Evolutionary conservation across 2,797 vertebrate species (phyloP).

Genomic region (Mormyrops boulengeri): DNA sequence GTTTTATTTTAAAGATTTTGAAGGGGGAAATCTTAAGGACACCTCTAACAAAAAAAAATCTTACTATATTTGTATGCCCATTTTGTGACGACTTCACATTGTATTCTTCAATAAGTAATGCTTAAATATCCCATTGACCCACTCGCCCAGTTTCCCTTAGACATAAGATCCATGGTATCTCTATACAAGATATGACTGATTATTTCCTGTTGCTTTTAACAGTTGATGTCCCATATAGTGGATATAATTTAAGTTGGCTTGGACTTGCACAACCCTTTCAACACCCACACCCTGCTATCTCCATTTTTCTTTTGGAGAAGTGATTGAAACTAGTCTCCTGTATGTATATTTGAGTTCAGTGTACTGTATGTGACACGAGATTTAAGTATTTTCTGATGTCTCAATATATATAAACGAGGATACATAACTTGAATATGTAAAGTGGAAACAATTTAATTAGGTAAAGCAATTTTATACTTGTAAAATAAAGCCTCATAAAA

Average conservation of each 20-base stretch:
- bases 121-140: background rate
- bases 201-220: background rate
- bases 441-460: background rate
- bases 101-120: background rate
- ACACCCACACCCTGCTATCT: background rate
- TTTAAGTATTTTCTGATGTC: background rate
- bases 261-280: background rate
- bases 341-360: background rate
- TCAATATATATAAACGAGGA: background rate
- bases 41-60: background rate
- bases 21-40: background rate
- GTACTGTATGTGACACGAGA: background rate
- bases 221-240: background rate
- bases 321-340: background rate
- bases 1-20: background rate
- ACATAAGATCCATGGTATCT: background rate
- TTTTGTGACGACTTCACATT: background rate
- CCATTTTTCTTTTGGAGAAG: background rate
- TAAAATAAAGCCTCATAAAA: background rate
- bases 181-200: background rate
- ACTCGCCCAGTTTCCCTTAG: background rate
- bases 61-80: background rate
- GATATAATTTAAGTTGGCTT: background rate
- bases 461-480: background rate
- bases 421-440: background rate